Evolutionary conservation across 2,113 vertebrate genomes (phyloP).

Genomic region (Hippocampus mohnikei): DNA sequence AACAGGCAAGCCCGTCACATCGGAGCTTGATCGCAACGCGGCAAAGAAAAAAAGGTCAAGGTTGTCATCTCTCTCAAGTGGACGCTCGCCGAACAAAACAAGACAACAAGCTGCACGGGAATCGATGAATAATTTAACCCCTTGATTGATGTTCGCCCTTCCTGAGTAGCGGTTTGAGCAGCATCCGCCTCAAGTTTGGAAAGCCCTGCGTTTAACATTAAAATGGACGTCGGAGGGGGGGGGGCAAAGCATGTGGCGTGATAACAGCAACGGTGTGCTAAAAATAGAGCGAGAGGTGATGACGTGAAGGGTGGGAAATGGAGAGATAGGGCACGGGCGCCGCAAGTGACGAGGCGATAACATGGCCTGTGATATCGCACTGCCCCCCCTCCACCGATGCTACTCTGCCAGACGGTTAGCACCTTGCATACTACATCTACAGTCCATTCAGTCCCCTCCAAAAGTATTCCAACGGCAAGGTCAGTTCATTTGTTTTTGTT

Average conservation of each 20-base stretch:
- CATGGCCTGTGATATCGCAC: not conserved
- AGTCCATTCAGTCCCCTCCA: not conserved
- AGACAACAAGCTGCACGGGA: slow-evolving; percentile 48
- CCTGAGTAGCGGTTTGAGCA: not conserved
- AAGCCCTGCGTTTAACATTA: slow-evolving; percentile 54
- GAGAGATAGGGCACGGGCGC: not conserved
- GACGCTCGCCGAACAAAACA: slow-evolving; percentile 48
- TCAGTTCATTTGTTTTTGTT: too few species aligned
- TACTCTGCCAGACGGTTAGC: not conserved
- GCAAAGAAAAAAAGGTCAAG: slow-evolving; percentile 64
- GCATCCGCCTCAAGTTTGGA: slow-evolving; percentile 14
- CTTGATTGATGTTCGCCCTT: slow-evolving; percentile 52
- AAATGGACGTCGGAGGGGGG: slow-evolving; percentile 36
- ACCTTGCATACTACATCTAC: not conserved
- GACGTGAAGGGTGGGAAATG: slow-evolving; percentile 32
- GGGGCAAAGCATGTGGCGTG: slow-evolving; percentile 11
- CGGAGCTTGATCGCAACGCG: slow-evolving; percentile 24
- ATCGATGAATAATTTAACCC: slow-evolving; percentile 71
- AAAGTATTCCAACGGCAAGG: too few species aligned
- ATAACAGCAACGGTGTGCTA: slow-evolving; percentile 30
- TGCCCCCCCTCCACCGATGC: not conserved
- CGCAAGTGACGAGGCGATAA: slow-evolving; percentile 17
- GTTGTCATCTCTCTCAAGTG: slow-evolving; percentile 39
- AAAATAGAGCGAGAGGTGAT: slow-evolving; percentile 36
- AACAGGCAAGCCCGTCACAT: slow-evolving; percentile 21